Base-by-base conservation (phyloP, 1,140 invertebrate species). In the Tetramorium alpestre region DNA sequence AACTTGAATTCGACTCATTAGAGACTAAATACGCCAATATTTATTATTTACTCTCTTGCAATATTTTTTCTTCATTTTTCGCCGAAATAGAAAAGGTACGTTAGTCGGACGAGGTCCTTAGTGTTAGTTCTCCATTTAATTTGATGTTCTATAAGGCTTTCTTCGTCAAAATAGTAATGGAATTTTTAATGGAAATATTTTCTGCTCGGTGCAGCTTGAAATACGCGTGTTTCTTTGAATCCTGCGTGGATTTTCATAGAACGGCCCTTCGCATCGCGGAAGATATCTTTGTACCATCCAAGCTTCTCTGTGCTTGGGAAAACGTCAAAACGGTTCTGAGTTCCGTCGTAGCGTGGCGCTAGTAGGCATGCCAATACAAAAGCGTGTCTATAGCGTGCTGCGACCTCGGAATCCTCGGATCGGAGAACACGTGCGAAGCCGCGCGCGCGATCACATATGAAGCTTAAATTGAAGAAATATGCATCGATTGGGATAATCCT, bases 321-420 rank as follows among this genome's bases (percentile, higher is more conserved):
- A 80, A 90, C 89, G 90, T 93, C 90, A 92, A 92, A 94, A 94
- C 88, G 92, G 94, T 95, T 95, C 91, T 78, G 41, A 56, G 85
- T 78, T 91, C 89, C 75, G 89, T 93, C 94, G 94, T 91, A 77
- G 89, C 93, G 92, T 92, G 94, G 94, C 94, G 93, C 90, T 94
- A 94, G 60, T 84, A 86, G 89, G 89, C 90, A 78, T 90, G 81
- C 72, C 77, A 81, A 80, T 91, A 75, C 56, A 84, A 84, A 49
- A 70, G 69, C 69, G 41, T 22, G 38, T 56, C 47, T 47, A 22
- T 67, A 80, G 85, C 65, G 64, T 51, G 47, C 44, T 44, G 8
- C 62, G 80, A 60, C 51, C 65, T 82, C 51, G 3, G 10, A 73
- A 67, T 47, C 51, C 65, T 82, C 51, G 3, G 10, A 73, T 47